Conservation (phyloP, 2,797 vertebrate genomes). For the Benthosema pterotum region DNA sequence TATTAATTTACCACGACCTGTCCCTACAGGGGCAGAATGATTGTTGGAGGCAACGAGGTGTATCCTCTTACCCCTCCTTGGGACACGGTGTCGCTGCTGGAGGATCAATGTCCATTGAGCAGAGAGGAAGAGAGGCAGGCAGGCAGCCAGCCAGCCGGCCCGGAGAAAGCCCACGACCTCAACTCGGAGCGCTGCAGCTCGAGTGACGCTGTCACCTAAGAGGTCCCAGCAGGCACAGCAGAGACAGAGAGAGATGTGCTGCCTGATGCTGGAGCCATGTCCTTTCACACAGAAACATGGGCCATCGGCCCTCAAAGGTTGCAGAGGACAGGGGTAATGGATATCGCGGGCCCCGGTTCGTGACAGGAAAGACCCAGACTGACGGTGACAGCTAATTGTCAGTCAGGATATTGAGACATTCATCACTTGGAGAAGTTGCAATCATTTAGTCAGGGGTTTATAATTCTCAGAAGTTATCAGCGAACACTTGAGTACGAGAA, state of each 20-base stretch:
- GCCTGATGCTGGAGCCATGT: constrained; percentile 69
- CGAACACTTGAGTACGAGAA: background rate
- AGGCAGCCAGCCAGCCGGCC: constrained; percentile 62
- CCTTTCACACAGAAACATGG: constrained; percentile 64
- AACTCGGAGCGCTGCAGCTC: constrained; percentile 67
- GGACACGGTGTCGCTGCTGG: constrained; percentile 82
- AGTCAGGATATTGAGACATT: constrained; percentile 47
- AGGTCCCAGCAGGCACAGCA: constrained; percentile 65
- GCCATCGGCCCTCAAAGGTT: constrained; percentile 63
- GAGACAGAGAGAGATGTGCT: constrained; percentile 69
- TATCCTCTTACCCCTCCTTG: constrained; percentile 84
- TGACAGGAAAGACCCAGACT: constrained; percentile 56
- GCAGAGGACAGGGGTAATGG: constrained; percentile 73
- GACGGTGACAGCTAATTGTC: constrained; percentile 55
- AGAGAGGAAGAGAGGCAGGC: constrained; percentile 61
- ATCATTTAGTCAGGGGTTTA: constrained; percentile 20
- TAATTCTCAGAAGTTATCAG: constrained; percentile 6
- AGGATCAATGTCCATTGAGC: constrained; percentile 88
- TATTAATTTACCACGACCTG: constrained; percentile 88
- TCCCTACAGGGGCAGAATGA: constrained; percentile 85
- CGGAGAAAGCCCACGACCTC: constrained; percentile 68
- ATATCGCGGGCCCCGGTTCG: constrained; percentile 60
- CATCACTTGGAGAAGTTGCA: constrained; percentile 34
- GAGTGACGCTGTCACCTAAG: constrained; percentile 76
- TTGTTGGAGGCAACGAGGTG: constrained; percentile 87